Evolutionary conservation across 2,888 invertebrate species (phyloP).

Genomic region (Tetragonula carbonaria): DNA sequence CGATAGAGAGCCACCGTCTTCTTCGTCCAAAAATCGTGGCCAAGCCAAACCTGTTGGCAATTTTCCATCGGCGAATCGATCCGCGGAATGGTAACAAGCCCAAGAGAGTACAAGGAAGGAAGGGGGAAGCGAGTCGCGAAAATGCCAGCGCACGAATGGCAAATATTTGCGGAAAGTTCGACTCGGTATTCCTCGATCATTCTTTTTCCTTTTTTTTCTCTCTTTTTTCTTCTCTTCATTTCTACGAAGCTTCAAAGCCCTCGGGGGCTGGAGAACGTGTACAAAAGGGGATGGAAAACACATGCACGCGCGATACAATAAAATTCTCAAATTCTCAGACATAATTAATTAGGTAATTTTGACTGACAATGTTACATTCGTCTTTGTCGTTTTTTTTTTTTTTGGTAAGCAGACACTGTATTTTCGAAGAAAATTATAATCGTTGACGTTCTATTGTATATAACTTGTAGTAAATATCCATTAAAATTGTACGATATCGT

Average conservation of each 20-base stretch:
- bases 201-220: background rate
- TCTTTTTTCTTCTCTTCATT: background rate
- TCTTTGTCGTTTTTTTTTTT: no score
- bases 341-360: no score
- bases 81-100: constrained; percentile 10
- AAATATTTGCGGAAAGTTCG: constrained; percentile 39
- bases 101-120: background rate
- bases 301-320: background rate
- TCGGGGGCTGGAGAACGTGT: background rate
- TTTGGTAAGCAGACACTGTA: no score
- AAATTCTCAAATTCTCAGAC: background rate
- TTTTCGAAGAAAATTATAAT: no score
- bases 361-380: no score
- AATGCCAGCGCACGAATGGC: constrained; percentile 32
- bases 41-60: constrained; percentile 35
- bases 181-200: background rate
- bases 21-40: background rate
- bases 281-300: no score
- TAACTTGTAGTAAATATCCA: no score
- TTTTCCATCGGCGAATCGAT: constrained; percentile 37
- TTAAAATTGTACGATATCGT: no score
- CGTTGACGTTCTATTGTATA: no score
- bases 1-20: background rate
- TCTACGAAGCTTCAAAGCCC: background rate
- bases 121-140: constrained; percentile 8